These are phyloP conservation scores for Champsocephalus gunnari DNA, from an alignment of 2,797 vertebrate genomes.

Conservation along the genomic window DNA sequence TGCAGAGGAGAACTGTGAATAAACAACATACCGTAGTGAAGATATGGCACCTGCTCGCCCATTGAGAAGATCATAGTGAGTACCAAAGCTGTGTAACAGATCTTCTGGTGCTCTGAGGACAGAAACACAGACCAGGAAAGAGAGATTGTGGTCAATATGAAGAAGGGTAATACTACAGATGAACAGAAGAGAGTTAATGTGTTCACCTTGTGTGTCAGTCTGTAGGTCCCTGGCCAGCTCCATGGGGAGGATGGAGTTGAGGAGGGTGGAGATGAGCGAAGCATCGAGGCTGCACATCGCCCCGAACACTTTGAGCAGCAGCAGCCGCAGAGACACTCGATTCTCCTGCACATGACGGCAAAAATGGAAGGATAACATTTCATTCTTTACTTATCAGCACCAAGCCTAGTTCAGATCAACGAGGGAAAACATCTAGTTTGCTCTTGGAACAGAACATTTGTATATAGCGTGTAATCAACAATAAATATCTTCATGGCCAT, in stretches of 20 bases:
- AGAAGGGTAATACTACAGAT: neutral
- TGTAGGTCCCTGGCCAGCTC: conserved; percentile 98
- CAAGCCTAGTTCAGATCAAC: neutral
- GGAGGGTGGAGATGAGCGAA: conserved; percentile 92
- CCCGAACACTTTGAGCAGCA: conserved; percentile 97
- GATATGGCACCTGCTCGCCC: conserved; percentile 97
- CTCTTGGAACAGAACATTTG: neutral
- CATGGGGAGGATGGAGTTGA: conserved; percentile 96
- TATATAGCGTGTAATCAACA: too few species aligned
- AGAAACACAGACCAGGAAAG: conserved; percentile 13
- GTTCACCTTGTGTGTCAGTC: conserved; percentile 92
- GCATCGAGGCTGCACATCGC: conserved; percentile 96
- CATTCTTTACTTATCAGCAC: neutral
- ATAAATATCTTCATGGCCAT: too few species aligned
- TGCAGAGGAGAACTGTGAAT: neutral
- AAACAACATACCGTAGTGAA: conserved; percentile 91
- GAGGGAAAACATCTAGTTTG: neutral
- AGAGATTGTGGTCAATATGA: neutral
- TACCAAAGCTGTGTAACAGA: conserved; percentile 96
- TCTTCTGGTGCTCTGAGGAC: conserved; percentile 94
- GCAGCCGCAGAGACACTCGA: conserved; percentile 90
- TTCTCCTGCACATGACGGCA: conserved; percentile 86
- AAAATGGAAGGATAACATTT: neutral
- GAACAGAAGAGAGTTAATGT: neutral
- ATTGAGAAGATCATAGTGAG: conserved; percentile 97